Evolutionary conservation across 2,797 vertebrate genomes (phyloP), one percentile per base, ranked within the genome.

Genomic region (Notolepis coatsorum): DNA sequence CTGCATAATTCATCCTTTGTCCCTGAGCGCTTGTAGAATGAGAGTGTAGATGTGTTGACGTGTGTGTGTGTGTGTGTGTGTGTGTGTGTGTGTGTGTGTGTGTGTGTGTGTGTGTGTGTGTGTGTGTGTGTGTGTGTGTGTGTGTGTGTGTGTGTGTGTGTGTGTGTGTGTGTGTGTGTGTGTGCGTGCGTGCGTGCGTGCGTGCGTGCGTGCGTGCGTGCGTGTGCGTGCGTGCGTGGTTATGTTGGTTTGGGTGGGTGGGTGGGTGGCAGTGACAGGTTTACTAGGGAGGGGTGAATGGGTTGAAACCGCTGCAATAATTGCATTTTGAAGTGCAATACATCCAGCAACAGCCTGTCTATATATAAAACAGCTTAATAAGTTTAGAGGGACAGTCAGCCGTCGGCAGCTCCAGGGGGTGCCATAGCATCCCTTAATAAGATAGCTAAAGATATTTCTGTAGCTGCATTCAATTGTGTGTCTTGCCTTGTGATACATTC

Each of bases 1-100:
- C 88, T 91, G 81, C 87, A 91, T 91, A 88, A 93, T 93, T 92
- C 84, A 93, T 91, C 77, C 83, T 81, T 88, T 80, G 88, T 91
- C 86, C 87, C 84, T 0, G 68, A 81, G 84, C 77, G 81, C 73
- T 51, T 58, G 80, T 66, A 63, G 75, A 56, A 54, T 33, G 73
- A 25, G 81, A 17, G 33, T 58, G 76, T 51, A 62, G 56, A 73
- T 56, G 77, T 42, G 58, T 84, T 65, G 80, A 85, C 75, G 74
- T 79, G 79, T 68, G 71, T 42, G 33, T 64, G 73, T 54, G 76
- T 50, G 68, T 61, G 62, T 66, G 63, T 50, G 57, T 55, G 42
- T 38, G 51, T 30, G 46, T 59, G 71, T 57, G 51, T 58, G 61
- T 58, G 73, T 60, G 69, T 75, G 73, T 38, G 20, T 58, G 57